Base-by-base conservation (phyloP, 2,113 vertebrate species). In the Scophthalmus maximus region DNA sequence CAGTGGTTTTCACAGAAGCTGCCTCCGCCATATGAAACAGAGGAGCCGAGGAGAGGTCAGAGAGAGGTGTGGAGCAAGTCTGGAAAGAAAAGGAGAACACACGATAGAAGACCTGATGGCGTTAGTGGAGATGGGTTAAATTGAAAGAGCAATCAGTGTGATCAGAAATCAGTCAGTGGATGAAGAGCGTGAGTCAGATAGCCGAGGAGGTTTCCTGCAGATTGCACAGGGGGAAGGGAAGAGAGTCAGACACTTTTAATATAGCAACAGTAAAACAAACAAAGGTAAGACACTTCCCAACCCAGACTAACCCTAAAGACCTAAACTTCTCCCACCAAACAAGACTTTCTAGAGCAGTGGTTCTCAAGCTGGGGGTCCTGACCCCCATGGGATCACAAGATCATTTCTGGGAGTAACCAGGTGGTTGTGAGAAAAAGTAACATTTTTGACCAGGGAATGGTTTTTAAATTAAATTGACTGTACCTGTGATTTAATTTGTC, bases 151-250 rank as follows among this genome's bases (percentile, higher is more conserved):
- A 78, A 86, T 73, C 65, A 85, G 77, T 85, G 69, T 79, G 78
- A 92, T 85, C 78, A 89, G 68, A 85, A 84, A 90, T 77, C 42
- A 34, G 74, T 89, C 83, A 89, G 77, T 67, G 68, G 78, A 87
- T 76, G 83, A 78, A 88, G 68, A 89, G 65, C 82, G 77, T 63
- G 73, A 86, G 59, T 91, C 85, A 87, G 87, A 87, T 36, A 78
- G 82, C 81, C 83, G 27, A 44, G 59, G 76, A 79, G 60, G 69
- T 81, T 78, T 90, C 90, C 92, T 93, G 88, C 87, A 89, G 88
- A 90, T 90, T 91, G 89, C 84, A 92, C 90, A 93, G 78, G 85
- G 92, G 92, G 87, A 91, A 92, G 78, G 89, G 82, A 90, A 93
- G 81, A 92, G 81, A 72, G 88, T 89, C 88, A 90, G 87, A 86